A percentile compares a stretch with the other conserved stretches of the same genome.
These are phyloP conservation scores for Iguana delicatissima DNA, from an alignment of 2,797 vertebrate species.

Conservation along the genomic window DNA sequence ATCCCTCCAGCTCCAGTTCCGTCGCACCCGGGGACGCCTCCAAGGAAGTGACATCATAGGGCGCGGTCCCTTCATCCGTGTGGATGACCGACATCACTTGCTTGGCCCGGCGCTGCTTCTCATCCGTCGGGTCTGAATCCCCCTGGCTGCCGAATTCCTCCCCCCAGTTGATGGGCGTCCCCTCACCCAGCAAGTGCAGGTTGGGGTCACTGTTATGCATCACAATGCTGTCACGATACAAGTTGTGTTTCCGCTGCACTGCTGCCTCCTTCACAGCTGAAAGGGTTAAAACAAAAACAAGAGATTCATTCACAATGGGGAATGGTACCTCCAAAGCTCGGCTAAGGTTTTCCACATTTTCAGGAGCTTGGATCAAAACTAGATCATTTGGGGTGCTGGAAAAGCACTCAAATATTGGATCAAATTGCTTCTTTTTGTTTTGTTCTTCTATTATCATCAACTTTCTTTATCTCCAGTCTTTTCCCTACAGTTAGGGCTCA, in stretches of 20 bases:
- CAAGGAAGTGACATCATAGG: constrained; percentile 83
- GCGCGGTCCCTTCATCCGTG: constrained; percentile 78
- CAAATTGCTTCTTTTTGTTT: too few species aligned
- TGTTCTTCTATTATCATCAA: too few species aligned
- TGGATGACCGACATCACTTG: constrained; percentile 96
- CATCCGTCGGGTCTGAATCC: not conserved
- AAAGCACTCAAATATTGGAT: not conserved
- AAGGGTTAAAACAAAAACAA: not conserved
- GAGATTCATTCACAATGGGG: not conserved
- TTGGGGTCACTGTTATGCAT: constrained; percentile 95
- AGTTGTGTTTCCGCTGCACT: constrained; percentile 94
- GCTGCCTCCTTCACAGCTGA: constrained; percentile 97
- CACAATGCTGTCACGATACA: constrained; percentile 96
- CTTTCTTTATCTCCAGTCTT: too few species aligned
- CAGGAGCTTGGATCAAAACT: not conserved
- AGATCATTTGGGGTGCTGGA: not conserved
- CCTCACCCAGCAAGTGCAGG: constrained; percentile 90
- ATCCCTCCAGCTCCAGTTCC: constrained; percentile 44
- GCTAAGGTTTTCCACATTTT: not conserved
- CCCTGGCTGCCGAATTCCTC: constrained; percentile 78
- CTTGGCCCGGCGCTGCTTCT: constrained; percentile 81
- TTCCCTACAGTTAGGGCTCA: too few species aligned
- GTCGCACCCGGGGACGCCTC: constrained; percentile 82
- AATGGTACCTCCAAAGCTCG: not conserved
- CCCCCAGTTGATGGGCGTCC: constrained; percentile 86